Evolutionary conservation across 1,140 invertebrate genomes (phyloP), one percentile per base, ranked within the genome.

Genomic region (Lasioglossum baleicum): DNA sequence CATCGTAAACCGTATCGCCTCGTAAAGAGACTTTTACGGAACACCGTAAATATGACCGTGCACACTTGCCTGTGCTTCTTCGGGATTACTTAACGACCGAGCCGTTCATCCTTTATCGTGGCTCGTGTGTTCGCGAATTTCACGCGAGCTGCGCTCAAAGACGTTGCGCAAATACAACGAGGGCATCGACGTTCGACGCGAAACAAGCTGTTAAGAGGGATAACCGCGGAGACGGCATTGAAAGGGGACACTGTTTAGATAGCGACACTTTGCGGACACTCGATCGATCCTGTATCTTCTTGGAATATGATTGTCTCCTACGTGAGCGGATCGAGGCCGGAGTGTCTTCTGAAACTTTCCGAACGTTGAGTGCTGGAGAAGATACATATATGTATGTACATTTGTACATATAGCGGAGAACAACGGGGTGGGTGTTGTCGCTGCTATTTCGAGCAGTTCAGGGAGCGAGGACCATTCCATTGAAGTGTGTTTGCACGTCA

Each of bases 21-120:
- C 79, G 83, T 86, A 80, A 86, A 87, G 65, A 66, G 58, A 82
- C 77, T 88, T 88, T 88, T 87, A 88, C 77, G 85, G 82, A 75
- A 65, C 65, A 48, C 79, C 68, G 80, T 87, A 88, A 88, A 86
- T 86, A 84, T 63, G 72, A 71, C 67, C 44, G 51, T 65, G 51
- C 53, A 78, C 83, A 83, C 82, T 76, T 79, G 74, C 67, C 20
- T 48, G 26, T 42, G 61, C 66, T 58, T 70, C 63, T 75, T 80
- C 74, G 78, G 61, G 74, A 75, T 85, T 79, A 61, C 79, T 77
- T 85, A 85, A 85, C 75, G 82, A 26, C 51, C 64, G 10, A 35
- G 5, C 44, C 42, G 31, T 58, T 79, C 72, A 72, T 73, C 53
- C 42, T 79, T 82, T 78, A 72, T 77, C 69, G 26, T 31, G n/a